Base-by-base conservation (phyloP, 53 echinoderm and acorn worm species). In the Apostichopus leukothele region DNA sequence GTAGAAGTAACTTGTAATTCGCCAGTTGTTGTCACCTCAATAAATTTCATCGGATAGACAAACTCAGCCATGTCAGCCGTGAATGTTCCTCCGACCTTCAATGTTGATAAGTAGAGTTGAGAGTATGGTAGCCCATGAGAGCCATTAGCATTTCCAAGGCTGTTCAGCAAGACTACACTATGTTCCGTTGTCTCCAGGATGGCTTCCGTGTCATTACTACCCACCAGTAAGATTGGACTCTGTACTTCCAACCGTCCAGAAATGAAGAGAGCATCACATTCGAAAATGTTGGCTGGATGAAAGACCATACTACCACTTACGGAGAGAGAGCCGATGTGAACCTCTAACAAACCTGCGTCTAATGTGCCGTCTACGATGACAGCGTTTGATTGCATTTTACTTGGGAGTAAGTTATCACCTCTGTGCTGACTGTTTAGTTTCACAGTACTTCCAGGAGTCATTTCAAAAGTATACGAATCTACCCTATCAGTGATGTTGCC, bases 101-200 rank as follows among this genome's bases (percentile, higher is more conserved):
- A 52, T 25, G 88, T 61, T 75, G 84, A 83, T 7, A 88, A 51
- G 14, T 52, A n/a, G 18, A 93, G 84, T 39, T 89, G 84, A 25
- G 88, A 88, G 86, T 88, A 84, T 52, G 88, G 75, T 18, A 84
- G 19, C 19, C 88, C 86, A 59, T 83, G 84, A 1, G 90, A 67
- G 20, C 78, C 76, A 52, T 88, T 90, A 53, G 86, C 11, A 88
- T 83, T 89, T 60, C 91, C 77, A 4, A 87, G 88, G 25, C 84
- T 89, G 91, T 93, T 91, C 75, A 93, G 88, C 52, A 77, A 76
- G 50, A 91, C 94, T 4, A 67, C 76, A 76, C 91, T 90, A 20
- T 76, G 90, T 21, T 73, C 51, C 50, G 76, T 76, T 10, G 91
- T 93, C 14, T 63, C 63, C 6, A 63, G 14, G 63, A 14, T 63